Base-by-base conservation (phyloP, 2,888 invertebrate species). In the Hypsopygia costalis region DNA sequence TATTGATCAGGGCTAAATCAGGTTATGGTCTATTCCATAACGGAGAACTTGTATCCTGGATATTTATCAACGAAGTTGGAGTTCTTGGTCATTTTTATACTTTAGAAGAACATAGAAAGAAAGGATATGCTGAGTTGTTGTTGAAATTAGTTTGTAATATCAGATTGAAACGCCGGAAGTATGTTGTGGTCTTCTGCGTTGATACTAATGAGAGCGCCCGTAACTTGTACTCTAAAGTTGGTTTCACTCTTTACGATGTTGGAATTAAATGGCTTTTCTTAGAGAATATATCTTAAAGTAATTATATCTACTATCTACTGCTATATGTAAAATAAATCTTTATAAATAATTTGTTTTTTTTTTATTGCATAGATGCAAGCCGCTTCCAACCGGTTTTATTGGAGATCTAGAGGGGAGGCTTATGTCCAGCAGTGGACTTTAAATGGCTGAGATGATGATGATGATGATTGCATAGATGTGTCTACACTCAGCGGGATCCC, bases 21-120 rank as follows among this genome's bases (percentile, higher is more conserved):
- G 64, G 62, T 1, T 65, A 59, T 36, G 69, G 65, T 1, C 51
- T 69, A 4, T 69, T 57, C 42, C 36, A 47, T 9, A 47, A 51
- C 6, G 27, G 46, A 4, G 44, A 52, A 10, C 38, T 68, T 4
- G 29, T 64, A 6, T 46, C 65, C 1, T 69, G 67, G 66, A 52
- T 58, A 1, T 57, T 58, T 11, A 41, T 60, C 9, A 62, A 55
- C 9, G 44, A 44, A 35, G 32, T 41, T 5, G 44, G 44, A 11
- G n/a, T n/a, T n/a, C 37, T 53, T 1, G 52, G 58, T 1, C 63
- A 69, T 31, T 36, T 68, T 1, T 65, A 56, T 30, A 65, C 64
- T 3, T 9, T 62, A 31, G 56, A 62, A 38, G 34, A 52, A 0
- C 55, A 67, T 12, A 38, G 44, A 9, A 61, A 63, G 40, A 54